These are phyloP conservation scores for Dendrocincla tyrannina DNA, from an alignment of 2,797 vertebrate species.

Conservation along the genomic window DNA sequence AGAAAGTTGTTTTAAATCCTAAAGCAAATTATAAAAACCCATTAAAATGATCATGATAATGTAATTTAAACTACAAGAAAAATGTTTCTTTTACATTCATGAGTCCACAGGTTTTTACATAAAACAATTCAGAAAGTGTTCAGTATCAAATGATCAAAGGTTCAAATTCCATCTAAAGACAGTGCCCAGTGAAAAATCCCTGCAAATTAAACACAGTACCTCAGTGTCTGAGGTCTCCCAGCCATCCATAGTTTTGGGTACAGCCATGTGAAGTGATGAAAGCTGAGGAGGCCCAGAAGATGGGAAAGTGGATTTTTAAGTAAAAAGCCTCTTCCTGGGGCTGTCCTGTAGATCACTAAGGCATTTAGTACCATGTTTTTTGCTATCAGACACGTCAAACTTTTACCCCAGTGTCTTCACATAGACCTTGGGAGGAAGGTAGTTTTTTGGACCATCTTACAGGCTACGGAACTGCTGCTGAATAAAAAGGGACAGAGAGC, in stretches of 20 bases:
- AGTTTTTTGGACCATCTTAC: neutral
- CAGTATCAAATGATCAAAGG: neutral
- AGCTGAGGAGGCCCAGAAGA: neutral
- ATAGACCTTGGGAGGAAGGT: neutral
- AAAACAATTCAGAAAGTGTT: neutral
- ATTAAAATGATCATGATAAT: neutral
- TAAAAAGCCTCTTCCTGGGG: neutral
- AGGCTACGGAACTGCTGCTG: neutral
- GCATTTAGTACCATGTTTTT: neutral
- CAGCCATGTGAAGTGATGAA: neutral
- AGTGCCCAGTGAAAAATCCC: neutral
- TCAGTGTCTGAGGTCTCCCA: neutral
- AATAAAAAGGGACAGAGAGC: neutral
- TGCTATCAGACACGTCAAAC: neutral
- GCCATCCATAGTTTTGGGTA: neutral
- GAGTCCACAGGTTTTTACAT: neutral
- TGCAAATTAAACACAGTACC: neutral
- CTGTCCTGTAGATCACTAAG: neutral
- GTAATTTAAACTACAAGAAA: neutral
- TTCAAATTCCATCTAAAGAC: neutral
- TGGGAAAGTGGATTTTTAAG: neutral
- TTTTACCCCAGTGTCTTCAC: neutral
- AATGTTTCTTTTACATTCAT: neutral
- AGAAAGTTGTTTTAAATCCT: neutral
- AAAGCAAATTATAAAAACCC: neutral